These are phyloP conservation scores for Corvus hawaiiensis DNA, from an alignment of 2,113 vertebrate genomes.

Conservation along the genomic window DNA sequence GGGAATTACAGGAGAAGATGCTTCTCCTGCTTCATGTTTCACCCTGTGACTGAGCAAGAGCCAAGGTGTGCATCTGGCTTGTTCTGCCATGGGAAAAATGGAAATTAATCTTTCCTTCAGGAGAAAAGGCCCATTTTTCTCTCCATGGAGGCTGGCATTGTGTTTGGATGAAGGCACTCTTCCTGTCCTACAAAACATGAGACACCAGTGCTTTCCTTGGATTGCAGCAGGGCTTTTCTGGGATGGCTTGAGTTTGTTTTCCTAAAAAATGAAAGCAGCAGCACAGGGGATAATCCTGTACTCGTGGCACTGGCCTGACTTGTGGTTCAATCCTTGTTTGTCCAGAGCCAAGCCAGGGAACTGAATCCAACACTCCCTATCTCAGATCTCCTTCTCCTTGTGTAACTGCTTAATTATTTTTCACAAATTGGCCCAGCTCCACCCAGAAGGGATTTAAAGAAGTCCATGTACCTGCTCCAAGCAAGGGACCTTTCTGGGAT, in stretches of 20 bases:
- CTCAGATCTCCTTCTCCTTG: background rate
- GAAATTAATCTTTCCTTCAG: background rate
- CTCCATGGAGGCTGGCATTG: background rate
- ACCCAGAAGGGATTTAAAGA: background rate
- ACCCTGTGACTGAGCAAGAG: background rate
- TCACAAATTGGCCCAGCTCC: background rate
- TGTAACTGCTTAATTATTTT: background rate
- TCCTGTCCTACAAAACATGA: background rate
- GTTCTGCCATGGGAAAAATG: background rate
- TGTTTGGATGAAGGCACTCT: background rate
- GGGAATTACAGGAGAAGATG: background rate
- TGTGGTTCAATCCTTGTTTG: background rate
- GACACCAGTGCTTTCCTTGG: background rate
- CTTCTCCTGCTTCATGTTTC: background rate
- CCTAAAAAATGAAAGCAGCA: background rate
- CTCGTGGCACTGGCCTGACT: background rate
- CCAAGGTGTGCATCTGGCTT: background rate
- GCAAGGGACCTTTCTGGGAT: background rate
- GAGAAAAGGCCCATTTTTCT: background rate
- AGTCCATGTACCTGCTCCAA: background rate
- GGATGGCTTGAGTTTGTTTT: background rate
- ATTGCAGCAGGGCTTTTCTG: background rate
- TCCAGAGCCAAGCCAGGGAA: background rate
- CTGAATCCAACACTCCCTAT: background rate
- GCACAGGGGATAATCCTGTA: background rate